A percentile compares a stretch with the other conserved stretches of the same genome.
Evolutionary conservation across 2,888 invertebrate species (phyloP).

Genomic region (Taphrorychus bicolor): DNA sequence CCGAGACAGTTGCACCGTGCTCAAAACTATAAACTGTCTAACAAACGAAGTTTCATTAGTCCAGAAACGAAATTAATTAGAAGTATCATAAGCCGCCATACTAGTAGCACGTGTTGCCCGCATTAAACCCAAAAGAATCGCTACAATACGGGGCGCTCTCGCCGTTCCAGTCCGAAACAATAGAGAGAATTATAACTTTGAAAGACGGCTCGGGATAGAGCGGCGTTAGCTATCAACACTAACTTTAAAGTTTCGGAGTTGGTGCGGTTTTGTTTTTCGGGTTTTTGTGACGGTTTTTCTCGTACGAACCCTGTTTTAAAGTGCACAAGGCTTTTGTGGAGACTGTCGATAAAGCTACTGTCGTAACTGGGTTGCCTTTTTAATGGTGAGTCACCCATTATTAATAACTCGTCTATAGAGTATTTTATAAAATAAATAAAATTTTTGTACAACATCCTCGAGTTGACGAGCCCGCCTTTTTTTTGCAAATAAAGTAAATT

Average conservation of each 20-base stretch:
- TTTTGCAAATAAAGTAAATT: too few relatives aligned
- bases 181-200: conserved; percentile 34
- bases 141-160: conserved; percentile 24
- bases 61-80: neutral
- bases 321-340: neutral
- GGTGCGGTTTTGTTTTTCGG: neutral
- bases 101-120: conserved; percentile 38
- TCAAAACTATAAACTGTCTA: neutral
- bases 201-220: conserved; percentile 27
- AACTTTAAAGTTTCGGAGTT: conserved; percentile 23
- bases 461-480: too few relatives aligned
- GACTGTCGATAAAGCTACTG: neutral
- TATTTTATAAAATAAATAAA: neutral
- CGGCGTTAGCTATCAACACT: conserved; percentile 14
- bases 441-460: too few relatives aligned
- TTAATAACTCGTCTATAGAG: too few relatives aligned
- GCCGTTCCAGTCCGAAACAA: conserved; percentile 35
- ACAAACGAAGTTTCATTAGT: neutral
- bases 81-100: conserved; percentile 8
- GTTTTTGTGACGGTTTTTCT: neutral
- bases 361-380: neutral
- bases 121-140: conserved; percentile 32
- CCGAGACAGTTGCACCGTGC: neutral
- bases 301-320: neutral
- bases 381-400: neutral